phyloP scores from a whole-genome alignment of 2,888 invertebrate species.

The Tipula helvola region DNA sequence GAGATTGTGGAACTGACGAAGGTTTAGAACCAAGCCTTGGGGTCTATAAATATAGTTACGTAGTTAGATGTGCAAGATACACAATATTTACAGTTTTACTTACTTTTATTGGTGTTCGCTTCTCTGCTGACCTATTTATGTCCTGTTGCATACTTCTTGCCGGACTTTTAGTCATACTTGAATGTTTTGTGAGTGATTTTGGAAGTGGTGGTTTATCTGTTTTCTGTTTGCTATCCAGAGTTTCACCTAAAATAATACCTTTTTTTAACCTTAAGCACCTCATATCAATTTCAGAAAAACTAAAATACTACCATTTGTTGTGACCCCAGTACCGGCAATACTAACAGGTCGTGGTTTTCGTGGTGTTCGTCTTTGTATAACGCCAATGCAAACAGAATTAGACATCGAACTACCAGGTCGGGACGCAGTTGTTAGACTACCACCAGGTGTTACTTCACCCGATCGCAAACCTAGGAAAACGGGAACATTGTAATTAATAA shows the following conservation, averaged over 20 bases:
- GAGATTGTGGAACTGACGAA: background rate
- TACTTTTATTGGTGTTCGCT: background rate
- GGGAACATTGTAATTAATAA: background rate
- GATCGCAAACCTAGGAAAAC: constrained; percentile 49
- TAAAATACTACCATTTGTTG: constrained; percentile 38
- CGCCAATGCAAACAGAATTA: constrained; percentile 51
- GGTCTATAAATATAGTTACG: background rate
- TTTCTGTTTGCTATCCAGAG: constrained; percentile 33
- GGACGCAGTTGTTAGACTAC: constrained; percentile 46
- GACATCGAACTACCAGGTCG: constrained; percentile 82
- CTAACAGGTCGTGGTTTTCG: constrained; percentile 68
- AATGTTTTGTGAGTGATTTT: constrained; percentile 19
- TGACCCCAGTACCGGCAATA: constrained; percentile 74
- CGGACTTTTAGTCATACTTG: background rate
- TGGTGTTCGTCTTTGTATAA: constrained; percentile 46
- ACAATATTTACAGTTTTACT: background rate
- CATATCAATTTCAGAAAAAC: constrained; percentile 8
- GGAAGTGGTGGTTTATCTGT: constrained; percentile 41
- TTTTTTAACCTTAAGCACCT: background rate
- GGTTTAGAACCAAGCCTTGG: background rate
- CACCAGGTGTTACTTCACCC: constrained; percentile 58
- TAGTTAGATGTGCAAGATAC: background rate
- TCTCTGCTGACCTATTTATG: background rate
- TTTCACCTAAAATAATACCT: constrained; percentile 35
- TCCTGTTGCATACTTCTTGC: background rate